Evolutionary conservation across 2,797 vertebrate genomes (phyloP).

Genomic region (Dipus sagitta): DNA sequence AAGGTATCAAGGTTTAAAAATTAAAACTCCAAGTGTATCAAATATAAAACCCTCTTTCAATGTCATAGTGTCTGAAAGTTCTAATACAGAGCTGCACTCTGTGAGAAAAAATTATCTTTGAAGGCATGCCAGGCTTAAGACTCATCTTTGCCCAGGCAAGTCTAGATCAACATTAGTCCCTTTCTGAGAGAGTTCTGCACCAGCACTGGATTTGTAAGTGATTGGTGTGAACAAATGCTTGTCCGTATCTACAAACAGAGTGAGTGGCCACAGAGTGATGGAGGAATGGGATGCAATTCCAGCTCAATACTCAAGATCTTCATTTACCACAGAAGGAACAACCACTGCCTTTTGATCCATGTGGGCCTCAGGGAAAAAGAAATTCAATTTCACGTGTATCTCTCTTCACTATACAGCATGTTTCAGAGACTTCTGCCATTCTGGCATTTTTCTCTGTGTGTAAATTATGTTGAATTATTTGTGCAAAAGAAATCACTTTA

Average conservation of each 20-base stretch:
- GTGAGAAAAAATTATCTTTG: background rate
- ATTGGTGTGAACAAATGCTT: background rate
- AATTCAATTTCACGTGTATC: background rate
- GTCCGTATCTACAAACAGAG: background rate
- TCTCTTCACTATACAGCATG: background rate
- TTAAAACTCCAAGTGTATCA: conserved; percentile 7
- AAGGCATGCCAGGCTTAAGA: background rate
- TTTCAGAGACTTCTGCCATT: conserved; percentile 39
- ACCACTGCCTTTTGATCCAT: background rate
- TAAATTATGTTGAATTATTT: conserved; percentile 37
- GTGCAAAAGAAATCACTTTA: conserved; percentile 82
- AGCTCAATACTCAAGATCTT: background rate
- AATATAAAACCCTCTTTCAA: background rate
- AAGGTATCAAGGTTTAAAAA: background rate
- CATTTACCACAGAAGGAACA: background rate
- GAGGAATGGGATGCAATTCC: background rate
- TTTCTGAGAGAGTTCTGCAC: background rate
- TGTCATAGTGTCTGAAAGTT: background rate
- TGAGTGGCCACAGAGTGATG: background rate
- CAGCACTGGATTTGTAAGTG: background rate
- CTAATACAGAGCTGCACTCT: background rate
- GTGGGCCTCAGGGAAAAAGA: background rate
- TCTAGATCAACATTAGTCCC: background rate
- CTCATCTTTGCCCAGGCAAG: background rate
- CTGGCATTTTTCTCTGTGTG: conserved; percentile 41